A percentile compares a stretch with the other conserved stretches of the same genome.
phyloP scores from a whole-genome alignment of 2,888 invertebrate genomes.

The Epirrhoe tristata region DNA sequence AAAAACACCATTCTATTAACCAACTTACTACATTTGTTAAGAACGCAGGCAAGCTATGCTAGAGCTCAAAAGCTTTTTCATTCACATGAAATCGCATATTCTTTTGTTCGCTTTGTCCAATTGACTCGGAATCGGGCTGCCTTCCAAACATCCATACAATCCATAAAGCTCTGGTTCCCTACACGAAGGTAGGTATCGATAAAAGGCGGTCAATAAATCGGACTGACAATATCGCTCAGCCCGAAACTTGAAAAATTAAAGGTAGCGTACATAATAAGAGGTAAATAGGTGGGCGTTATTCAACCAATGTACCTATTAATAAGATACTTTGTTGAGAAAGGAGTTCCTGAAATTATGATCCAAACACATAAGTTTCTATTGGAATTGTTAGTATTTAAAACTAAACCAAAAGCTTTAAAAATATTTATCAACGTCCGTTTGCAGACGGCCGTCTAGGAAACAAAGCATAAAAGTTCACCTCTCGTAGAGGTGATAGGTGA shows the following conservation, averaged over 20 bases:
- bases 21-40: neutral
- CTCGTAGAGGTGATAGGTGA: conserved; percentile 32
- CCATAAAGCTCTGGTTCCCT: conserved; percentile 1
- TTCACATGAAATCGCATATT: conserved; percentile 15
- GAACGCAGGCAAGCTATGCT: neutral
- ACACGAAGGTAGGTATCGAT: neutral
- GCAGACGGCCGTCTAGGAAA: neutral
- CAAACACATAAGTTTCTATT: neutral
- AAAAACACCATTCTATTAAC: neutral
- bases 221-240: neutral
- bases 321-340: neutral
- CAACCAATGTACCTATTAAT: too few species aligned
- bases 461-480: conserved; percentile 5
- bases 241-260: neutral
- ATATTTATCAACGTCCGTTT: neutral
- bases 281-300: too few species aligned
- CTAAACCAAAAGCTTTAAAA: neutral
- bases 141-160: conserved; percentile 28
- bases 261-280: neutral
- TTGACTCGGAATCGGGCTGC: conserved; percentile 27
- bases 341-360: neutral
- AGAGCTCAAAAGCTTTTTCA: conserved; percentile 14
- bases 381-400: neutral
- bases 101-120: conserved; percentile 23
- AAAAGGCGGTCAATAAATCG: neutral